These are phyloP conservation scores for Saturnia pavonia DNA, from an alignment of 2,888 invertebrate species.

Conservation along the genomic window DNA sequence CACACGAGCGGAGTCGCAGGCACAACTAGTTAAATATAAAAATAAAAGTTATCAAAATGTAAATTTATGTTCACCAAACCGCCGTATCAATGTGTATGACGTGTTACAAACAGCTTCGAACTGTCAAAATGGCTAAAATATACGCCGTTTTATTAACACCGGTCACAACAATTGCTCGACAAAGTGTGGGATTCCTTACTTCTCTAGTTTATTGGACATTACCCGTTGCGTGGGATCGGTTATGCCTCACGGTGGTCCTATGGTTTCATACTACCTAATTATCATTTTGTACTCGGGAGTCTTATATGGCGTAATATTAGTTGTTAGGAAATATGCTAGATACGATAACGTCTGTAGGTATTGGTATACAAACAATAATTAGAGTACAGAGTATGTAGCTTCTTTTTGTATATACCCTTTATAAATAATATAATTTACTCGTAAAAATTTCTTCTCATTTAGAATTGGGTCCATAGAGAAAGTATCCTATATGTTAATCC, in stretches of 20 bases:
- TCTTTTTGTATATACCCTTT: too few relatives aligned
- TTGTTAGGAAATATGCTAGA: not conserved
- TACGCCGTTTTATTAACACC: slow-evolving; percentile 78
- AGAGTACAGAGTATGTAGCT: too few relatives aligned
- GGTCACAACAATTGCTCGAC: slow-evolving; percentile 73
- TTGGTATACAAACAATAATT: not conserved
- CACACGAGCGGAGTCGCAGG: too few relatives aligned
- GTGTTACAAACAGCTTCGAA: slow-evolving; percentile 70
- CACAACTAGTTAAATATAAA: slow-evolving; percentile 22
- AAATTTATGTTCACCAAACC: slow-evolving; percentile 24
- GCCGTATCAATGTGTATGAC: slow-evolving; percentile 45
- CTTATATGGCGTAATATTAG: not conserved
- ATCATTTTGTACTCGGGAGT: slow-evolving; percentile 34
- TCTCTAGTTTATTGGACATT: slow-evolving; percentile 68
- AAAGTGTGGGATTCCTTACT: slow-evolving; percentile 77
- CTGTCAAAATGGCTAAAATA: slow-evolving; percentile 81
- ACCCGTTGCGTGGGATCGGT: slow-evolving; percentile 63
- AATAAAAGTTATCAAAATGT: slow-evolving; percentile 17
- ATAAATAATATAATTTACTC: too few relatives aligned
- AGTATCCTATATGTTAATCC: too few relatives aligned
- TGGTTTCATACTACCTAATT: slow-evolving; percentile 49
- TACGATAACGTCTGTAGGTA: not conserved
- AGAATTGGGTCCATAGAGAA: too few relatives aligned
- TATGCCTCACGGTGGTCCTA: slow-evolving; percentile 58
- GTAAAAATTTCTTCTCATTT: too few relatives aligned